Evolutionary conservation across 2,113 vertebrate genomes (phyloP), one percentile per base, ranked within the genome.

Genomic region (Melanostigma gelatinosum): DNA sequence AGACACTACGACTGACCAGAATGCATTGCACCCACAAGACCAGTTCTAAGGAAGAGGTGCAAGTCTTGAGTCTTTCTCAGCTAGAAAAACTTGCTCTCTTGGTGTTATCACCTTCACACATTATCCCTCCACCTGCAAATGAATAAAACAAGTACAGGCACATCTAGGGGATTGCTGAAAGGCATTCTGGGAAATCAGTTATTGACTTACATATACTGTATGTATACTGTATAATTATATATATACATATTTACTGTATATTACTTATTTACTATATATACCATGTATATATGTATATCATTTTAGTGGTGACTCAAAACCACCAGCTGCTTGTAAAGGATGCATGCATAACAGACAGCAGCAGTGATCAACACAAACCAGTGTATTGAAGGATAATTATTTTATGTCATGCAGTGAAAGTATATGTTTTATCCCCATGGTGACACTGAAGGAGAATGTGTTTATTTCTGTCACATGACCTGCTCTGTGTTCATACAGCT

Each of bases 381-480:
- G 61, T 18, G 46, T 40, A 67, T 83, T 16, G 27, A 67, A 75
- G 72, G 42, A 69, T 57, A 82, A 77, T 68, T 65, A 64, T 18
- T 44, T 38, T 44, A 24, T 32, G 52, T 70, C 75, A 73, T 73
- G 24, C 36, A 60, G 57, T 63, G n/a, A 80, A 79, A 79, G 76
- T 75, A 61, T 62, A n/a, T 63, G 61, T 78, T 85, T 22, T 84
- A 81, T 68, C 84, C 84, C 65, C 34, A 64, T 2, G 32, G 40
- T 40, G 61, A 58, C 1, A 11, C 8, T 61, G 44, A 61, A 46
- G 29, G 68, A 61, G 54, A 34, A 52, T 60, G 69, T 48, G 4
- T 86, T 79, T 86, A 82, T 82, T 75, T 87, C 40, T 75, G 74
- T 72, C 60, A 65, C 70, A 48, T 68, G 71, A 73, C 69, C 64